phyloP scores from a whole-genome alignment of 2,888 invertebrate genomes.

The Myopa testacea region DNA sequence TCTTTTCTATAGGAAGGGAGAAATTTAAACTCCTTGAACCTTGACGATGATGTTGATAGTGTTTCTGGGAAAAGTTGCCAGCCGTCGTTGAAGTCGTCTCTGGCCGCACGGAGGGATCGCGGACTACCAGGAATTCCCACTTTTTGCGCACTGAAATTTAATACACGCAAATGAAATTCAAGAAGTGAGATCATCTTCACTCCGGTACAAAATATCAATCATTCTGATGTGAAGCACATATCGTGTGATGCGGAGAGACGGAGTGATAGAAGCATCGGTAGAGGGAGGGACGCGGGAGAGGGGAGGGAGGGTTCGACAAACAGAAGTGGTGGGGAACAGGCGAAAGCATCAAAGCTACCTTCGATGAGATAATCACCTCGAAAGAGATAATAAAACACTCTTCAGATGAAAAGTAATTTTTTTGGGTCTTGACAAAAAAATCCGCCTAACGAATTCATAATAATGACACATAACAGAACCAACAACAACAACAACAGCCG shows the following conservation, averaged over 20 bases:
- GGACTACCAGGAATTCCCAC: conserved; percentile 12
- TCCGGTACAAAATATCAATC: conserved; percentile 29
- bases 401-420: background rate
- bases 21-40: background rate
- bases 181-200: conserved; percentile 25
- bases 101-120: too few relatives aligned
- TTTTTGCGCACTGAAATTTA: conserved; percentile 14
- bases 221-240: conserved; percentile 2
- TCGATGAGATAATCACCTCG: background rate
- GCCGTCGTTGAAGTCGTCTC: background rate
- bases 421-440: conserved; percentile 21
- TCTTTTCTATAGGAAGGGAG: background rate
- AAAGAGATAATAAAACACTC: background rate
- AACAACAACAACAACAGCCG: conserved; percentile 1
- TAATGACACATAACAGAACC: conserved; percentile 20
- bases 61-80: background rate
- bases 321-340: background rate
- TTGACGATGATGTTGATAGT: background rate
- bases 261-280: too few relatives aligned
- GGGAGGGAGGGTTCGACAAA: background rate
- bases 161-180: background rate
- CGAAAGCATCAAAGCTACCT: background rate
- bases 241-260: background rate
- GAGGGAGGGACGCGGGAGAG: background rate
- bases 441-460: conserved; percentile 26